Evolutionary conservation across 2,113 vertebrate species (phyloP).

Genomic region (Myxocyprinus asiaticus): DNA sequence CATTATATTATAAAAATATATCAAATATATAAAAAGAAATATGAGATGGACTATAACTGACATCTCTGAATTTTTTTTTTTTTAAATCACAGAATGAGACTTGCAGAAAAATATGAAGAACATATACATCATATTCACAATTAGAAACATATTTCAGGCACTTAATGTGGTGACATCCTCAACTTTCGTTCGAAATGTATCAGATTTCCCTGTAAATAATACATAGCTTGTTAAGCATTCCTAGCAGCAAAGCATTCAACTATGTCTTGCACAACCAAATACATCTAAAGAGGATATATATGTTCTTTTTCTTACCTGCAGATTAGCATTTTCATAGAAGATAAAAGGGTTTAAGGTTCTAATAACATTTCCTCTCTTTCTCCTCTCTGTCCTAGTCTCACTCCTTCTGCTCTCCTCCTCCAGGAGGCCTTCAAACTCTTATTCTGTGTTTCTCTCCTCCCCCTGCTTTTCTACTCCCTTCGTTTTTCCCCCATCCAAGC

Average conservation of each 20-base stretch:
- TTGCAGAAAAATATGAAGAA: too few relatives aligned
- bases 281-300: background rate
- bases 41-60: too few relatives aligned
- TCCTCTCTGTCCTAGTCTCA: background rate
- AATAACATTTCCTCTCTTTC: background rate
- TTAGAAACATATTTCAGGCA: background rate
- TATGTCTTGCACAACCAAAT: background rate
- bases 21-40: too few relatives aligned
- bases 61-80: too few relatives aligned
- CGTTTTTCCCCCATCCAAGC: background rate
- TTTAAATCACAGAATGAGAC: too few relatives aligned
- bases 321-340: background rate
- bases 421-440: constrained; percentile 6
- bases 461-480: constrained; percentile 17
- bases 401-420: constrained; percentile 13
- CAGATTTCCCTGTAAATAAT: background rate
- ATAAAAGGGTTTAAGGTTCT: background rate
- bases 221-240: background rate
- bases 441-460: constrained; percentile 39
- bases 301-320: constrained; percentile 31
- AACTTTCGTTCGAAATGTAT: background rate
- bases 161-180: background rate
- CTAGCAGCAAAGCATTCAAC: background rate
- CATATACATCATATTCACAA: background rate
- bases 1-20: too few relatives aligned